phyloP scores from a whole-genome alignment of 2,888 invertebrate species.

The Emesis furor region DNA sequence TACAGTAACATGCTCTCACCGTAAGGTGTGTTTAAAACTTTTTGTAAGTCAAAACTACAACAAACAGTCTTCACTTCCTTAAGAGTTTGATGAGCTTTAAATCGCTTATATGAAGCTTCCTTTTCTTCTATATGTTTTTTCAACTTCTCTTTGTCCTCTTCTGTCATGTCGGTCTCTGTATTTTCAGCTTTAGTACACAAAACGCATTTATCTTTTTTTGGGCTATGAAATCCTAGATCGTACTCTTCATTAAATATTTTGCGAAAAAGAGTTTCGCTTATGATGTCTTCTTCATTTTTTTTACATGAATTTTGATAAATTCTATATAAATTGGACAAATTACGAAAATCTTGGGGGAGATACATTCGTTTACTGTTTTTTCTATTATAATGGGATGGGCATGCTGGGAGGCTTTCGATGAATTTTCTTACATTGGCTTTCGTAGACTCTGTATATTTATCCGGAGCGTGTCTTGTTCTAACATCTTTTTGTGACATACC shows the following conservation, averaged over 20 bases:
- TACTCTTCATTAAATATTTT: neutral
- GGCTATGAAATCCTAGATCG: slow-evolving; percentile 1
- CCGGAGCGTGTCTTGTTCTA: neutral
- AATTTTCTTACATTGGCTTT: neutral
- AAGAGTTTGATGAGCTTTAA: too few species aligned
- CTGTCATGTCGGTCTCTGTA: neutral
- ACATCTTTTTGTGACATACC: neutral
- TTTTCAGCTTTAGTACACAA: slow-evolving; percentile 1
- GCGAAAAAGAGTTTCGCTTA: slow-evolving; percentile 1
- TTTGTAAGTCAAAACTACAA: too few species aligned
- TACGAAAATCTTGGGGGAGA: slow-evolving; percentile 1
- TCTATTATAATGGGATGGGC: neutral
- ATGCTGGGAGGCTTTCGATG: neutral
- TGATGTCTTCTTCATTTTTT: slow-evolving; percentile 1
- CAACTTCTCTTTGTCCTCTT: slow-evolving; percentile 1
- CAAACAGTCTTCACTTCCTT: too few species aligned
- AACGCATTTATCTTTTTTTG: neutral
- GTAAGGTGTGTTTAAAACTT: neutral
- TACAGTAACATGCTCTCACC: neutral
- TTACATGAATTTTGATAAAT: neutral
- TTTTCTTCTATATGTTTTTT: slow-evolving; percentile 1
- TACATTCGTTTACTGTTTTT: slow-evolving; percentile 1
- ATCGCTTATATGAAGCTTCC: neutral
- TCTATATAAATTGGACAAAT: neutral
- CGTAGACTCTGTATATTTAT: neutral